These are phyloP conservation scores for Leptopilina myrica DNA, from an alignment of 2,888 invertebrate species.

Conservation along the genomic window DNA sequence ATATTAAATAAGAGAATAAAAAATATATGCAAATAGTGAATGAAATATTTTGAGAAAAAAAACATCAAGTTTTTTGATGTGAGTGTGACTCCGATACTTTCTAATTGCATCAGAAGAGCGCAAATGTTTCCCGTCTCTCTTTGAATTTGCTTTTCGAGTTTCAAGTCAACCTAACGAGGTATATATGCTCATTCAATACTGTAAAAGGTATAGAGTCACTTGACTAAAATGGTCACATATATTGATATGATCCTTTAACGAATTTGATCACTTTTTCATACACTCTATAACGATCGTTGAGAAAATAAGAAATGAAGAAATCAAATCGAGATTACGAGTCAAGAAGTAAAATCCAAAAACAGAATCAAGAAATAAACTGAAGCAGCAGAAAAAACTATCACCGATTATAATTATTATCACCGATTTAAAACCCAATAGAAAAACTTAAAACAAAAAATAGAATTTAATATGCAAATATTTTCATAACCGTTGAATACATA, in stretches of 20 bases:
- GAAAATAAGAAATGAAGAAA: background rate
- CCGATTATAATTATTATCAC: too few relatives aligned
- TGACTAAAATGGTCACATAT: constrained; percentile 11
- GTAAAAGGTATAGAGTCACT: constrained; percentile 20
- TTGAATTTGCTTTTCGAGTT: constrained; percentile 32
- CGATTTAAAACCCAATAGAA: too few relatives aligned
- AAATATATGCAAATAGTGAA: too few relatives aligned
- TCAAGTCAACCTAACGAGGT: constrained; percentile 41
- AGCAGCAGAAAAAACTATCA: too few relatives aligned
- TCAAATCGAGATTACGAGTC: too few relatives aligned
- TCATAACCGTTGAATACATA: too few relatives aligned
- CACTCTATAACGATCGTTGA: background rate
- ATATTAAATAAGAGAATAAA: too few relatives aligned
- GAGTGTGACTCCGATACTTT: constrained; percentile 41
- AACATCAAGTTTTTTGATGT: too few relatives aligned
- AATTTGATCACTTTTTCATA: background rate
- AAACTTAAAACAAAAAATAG: too few relatives aligned
- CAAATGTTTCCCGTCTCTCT: constrained; percentile 2
- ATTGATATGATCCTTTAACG: background rate
- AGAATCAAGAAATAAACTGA: too few relatives aligned
- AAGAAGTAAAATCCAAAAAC: background rate
- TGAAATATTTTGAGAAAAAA: too few relatives aligned
- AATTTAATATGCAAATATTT: too few relatives aligned
- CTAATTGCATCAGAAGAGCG: constrained; percentile 56
- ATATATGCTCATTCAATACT: constrained; percentile 34